phyloP scores from a whole-genome alignment of 2,113 vertebrate species.

The Gymnarchus niloticus region DNA sequence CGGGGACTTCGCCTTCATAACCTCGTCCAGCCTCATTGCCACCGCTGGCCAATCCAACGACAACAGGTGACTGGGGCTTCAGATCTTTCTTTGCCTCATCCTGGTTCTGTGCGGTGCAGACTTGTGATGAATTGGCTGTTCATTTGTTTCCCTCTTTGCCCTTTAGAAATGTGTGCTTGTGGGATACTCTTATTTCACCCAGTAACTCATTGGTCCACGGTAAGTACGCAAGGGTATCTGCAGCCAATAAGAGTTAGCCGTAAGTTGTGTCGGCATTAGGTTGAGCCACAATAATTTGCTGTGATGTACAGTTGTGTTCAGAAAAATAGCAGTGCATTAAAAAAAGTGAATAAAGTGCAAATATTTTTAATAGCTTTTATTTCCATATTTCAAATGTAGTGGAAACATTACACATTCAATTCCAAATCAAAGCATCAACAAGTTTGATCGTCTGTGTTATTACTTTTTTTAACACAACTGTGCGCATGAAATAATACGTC shows the following conservation, averaged over 20 bases:
- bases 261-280: too few species aligned
- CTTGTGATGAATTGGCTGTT: background rate
- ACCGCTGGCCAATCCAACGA: constrained; percentile 94
- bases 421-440: too few species aligned
- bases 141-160: background rate
- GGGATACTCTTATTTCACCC: constrained; percentile 83
- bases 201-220: constrained; percentile 81
- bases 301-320: too few species aligned
- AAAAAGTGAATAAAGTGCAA: too few species aligned
- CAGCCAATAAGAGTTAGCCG: background rate
- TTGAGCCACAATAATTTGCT: too few species aligned
- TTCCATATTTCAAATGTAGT: too few species aligned
- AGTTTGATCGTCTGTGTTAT: background rate
- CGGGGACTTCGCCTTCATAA: constrained; percentile 93
- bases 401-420: too few species aligned
- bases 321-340: background rate
- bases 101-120: background rate
- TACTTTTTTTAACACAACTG: too few species aligned
- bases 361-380: too few species aligned
- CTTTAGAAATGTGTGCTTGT: constrained; percentile 83
- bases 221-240: constrained; percentile 46
- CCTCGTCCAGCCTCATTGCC: constrained; percentile 92
- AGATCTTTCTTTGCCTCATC: background rate
- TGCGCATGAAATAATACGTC: too few species aligned
- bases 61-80: constrained; percentile 68